Percentiles rank a stretch among this genome's conserved stretches.
Evolutionary conservation across 2,888 invertebrate species (phyloP).

Genomic region (Penaeus monodon): DNA sequence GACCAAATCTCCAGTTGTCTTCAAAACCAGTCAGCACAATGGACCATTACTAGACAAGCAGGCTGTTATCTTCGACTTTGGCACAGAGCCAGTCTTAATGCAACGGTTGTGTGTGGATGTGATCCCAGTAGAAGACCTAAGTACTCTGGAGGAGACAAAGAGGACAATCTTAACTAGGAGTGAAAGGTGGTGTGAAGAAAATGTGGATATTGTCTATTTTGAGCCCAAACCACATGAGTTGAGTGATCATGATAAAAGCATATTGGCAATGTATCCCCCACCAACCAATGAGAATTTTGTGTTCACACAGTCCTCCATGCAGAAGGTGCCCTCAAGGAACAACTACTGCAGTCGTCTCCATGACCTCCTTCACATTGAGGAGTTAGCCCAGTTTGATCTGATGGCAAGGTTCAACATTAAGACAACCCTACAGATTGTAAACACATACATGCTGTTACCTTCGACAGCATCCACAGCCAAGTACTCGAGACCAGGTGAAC

Average conservation of each 20-base stretch:
- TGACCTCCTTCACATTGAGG: conserved; percentile 82
- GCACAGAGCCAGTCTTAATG: conserved; percentile 76
- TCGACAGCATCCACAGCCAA: conserved; percentile 67
- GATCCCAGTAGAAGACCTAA: conserved; percentile 71
- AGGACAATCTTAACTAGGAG: conserved; percentile 67
- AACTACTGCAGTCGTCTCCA: conserved; percentile 83
- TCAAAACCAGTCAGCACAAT: conserved; percentile 79
- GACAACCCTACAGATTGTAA: conserved; percentile 76
- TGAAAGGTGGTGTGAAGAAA: conserved; percentile 76
- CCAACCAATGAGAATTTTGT: conserved; percentile 78
- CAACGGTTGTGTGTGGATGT: conserved; percentile 83
- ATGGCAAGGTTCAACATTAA: conserved; percentile 78
- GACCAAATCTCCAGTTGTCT: conserved; percentile 74
- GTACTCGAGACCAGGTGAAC: conserved; percentile 81
- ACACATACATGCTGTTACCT: conserved; percentile 78
- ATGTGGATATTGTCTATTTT: conserved; percentile 73
- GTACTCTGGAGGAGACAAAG: conserved; percentile 64
- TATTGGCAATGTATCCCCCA: conserved; percentile 77
- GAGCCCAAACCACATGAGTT: conserved; percentile 69
- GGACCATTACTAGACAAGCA: conserved; percentile 86
- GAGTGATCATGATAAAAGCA: conserved; percentile 71
- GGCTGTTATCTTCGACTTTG: conserved; percentile 82
- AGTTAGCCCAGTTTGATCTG: conserved; percentile 81
- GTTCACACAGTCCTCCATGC: conserved; percentile 76
- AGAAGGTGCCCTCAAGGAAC: conserved; percentile 73